These are phyloP conservation scores for Caranx melampygus DNA, from an alignment of 2,113 vertebrate species.

Conservation along the genomic window DNA sequence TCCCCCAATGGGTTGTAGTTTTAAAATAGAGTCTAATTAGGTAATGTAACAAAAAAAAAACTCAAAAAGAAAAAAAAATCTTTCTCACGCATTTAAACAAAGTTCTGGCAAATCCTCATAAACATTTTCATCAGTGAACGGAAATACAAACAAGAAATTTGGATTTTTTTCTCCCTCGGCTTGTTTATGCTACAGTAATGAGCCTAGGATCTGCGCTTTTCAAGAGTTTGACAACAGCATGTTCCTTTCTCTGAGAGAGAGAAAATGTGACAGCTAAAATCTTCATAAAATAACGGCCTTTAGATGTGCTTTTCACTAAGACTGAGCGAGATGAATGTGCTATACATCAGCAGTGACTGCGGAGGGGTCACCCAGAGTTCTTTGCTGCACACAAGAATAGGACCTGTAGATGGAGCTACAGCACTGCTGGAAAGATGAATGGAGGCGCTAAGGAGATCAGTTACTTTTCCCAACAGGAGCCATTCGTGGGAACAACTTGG, in stretches of 20 bases:
- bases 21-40: conserved; percentile 78
- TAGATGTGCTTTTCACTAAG: conserved; percentile 81
- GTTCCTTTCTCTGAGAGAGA: conserved; percentile 65
- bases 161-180: conserved; percentile 51
- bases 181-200: conserved; percentile 85
- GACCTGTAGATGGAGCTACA: conserved; percentile 85
- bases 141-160: conserved; percentile 74
- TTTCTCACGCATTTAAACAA: conserved; percentile 64
- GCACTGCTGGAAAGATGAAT: conserved; percentile 72
- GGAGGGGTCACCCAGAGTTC: conserved; percentile 87
- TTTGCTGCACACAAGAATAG: conserved; percentile 61
- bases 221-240: conserved; percentile 80
- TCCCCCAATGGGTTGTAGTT: conserved; percentile 52
- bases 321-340: conserved; percentile 80
- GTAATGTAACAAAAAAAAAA: conserved; percentile 58
- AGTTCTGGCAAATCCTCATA: conserved; percentile 73
- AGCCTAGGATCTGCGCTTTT: conserved; percentile 78
- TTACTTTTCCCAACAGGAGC: conserved; percentile 69
- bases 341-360: conserved; percentile 82
- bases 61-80: conserved; percentile 14
- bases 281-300: conserved; percentile 82
- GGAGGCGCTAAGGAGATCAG: conserved; percentile 46
- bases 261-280: conserved; percentile 81
- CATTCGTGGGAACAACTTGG: conserved; percentile 75
- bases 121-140: conserved; percentile 73